These are phyloP conservation scores for Punctoribates punctum DNA, from an alignment of 2,888 invertebrate genomes.

Conservation along the genomic window DNA sequence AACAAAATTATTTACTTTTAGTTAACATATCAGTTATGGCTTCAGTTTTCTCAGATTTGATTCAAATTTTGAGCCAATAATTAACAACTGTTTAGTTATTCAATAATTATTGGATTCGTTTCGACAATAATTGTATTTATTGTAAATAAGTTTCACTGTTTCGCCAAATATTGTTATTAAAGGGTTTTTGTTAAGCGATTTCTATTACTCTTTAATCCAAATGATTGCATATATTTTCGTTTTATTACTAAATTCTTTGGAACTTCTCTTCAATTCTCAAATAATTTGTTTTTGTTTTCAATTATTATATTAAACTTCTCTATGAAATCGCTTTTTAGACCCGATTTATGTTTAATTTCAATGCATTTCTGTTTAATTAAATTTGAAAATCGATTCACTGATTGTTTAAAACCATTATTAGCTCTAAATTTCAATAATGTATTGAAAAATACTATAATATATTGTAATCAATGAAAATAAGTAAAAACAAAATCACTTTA, in stretches of 20 bases:
- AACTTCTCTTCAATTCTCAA: too few relatives aligned
- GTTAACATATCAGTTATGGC: constrained; percentile 29
- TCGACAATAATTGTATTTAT: constrained; percentile 3
- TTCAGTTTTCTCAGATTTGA: not conserved
- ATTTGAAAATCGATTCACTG: not conserved
- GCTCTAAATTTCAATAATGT: too few relatives aligned
- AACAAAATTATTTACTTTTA: constrained; percentile 3
- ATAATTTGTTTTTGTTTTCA: too few relatives aligned
- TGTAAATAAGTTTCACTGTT: not conserved
- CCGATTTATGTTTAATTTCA: not conserved
- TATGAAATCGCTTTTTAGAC: too few relatives aligned
- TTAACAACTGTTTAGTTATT: not conserved
- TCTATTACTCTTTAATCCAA: not conserved
- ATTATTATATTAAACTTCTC: too few relatives aligned
- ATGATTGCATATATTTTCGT: not conserved
- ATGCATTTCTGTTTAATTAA: not conserved
- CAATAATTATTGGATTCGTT: not conserved
- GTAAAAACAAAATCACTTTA: too few relatives aligned
- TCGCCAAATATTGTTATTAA: not conserved
- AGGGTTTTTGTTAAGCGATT: not conserved
- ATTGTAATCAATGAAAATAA: too few relatives aligned
- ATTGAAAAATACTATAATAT: too few relatives aligned
- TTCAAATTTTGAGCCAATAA: not conserved
- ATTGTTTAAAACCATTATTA: too few relatives aligned
- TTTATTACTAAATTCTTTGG: too few relatives aligned